Evolutionary conservation across 2,113 vertebrate genomes (phyloP).

Genomic region (Cynocephalus volans): DNA sequence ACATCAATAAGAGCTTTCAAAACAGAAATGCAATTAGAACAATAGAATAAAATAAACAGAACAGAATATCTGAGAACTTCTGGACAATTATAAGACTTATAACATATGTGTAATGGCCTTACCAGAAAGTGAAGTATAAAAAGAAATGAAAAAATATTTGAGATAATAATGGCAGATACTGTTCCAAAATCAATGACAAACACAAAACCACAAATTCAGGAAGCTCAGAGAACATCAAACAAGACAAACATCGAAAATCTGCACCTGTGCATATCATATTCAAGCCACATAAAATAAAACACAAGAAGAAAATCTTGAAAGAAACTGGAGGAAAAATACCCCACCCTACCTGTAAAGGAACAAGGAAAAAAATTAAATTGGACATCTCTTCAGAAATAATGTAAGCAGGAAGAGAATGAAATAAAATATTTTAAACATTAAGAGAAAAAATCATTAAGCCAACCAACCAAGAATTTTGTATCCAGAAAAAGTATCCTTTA

Average conservation of each 20-base stretch:
- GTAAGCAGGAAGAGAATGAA: neutral
- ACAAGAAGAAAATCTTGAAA: neutral
- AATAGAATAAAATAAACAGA: neutral
- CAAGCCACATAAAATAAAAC: neutral
- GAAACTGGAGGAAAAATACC: fast-evolving
- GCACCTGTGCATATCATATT: too few relatives aligned
- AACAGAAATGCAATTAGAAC: neutral
- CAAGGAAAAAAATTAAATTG: neutral
- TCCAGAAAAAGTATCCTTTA: neutral
- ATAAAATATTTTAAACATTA: neutral
- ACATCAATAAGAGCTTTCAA: neutral
- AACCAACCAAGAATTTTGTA: neutral
- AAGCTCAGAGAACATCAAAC: too few relatives aligned
- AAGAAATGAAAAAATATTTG: neutral
- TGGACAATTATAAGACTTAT: neutral
- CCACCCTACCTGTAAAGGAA: neutral
- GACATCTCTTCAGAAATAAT: neutral
- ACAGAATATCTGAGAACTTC: neutral
- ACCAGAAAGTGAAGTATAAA: neutral
- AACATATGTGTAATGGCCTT: neutral
- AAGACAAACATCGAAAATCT: neutral
- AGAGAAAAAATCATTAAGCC: neutral
- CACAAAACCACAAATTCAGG: neutral
- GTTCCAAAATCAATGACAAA: neutral
- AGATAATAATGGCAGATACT: neutral